Conservation (phyloP, 2,113 vertebrate genomes). For the Larimichthys polyactis region DNA sequence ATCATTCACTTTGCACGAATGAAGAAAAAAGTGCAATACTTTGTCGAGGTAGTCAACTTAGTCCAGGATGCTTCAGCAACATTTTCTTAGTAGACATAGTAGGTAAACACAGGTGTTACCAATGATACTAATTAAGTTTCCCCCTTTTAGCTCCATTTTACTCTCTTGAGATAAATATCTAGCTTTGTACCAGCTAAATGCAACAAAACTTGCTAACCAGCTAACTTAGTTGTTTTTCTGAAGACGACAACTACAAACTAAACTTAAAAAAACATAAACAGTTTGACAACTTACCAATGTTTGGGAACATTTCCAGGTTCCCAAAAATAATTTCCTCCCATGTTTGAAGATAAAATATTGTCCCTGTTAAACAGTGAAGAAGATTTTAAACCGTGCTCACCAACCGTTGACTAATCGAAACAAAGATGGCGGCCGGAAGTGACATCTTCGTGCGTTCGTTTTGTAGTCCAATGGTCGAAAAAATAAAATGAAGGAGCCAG, state of each 20-base stretch:
- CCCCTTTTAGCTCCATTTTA: too few relatives aligned
- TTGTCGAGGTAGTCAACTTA: too few relatives aligned
- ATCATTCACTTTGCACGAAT: too few relatives aligned
- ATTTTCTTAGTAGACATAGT: too few relatives aligned
- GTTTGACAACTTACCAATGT: constrained; percentile 2
- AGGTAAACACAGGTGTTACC: too few relatives aligned
- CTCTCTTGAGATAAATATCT: too few relatives aligned
- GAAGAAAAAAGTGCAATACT: too few relatives aligned
- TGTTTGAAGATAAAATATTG: not conserved
- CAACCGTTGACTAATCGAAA: not conserved
- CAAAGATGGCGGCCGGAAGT: constrained; percentile 42
- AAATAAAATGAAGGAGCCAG: not conserved
- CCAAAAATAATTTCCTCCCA: not conserved
- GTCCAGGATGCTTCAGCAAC: too few relatives aligned
- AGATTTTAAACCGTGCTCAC: not conserved
- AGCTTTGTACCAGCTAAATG: too few relatives aligned
- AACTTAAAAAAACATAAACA: not conserved
- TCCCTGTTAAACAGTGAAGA: not conserved
- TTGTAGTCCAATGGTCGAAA: not conserved
- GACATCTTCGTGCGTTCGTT: not conserved
- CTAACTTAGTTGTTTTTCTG: not conserved
- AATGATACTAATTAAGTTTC: too few relatives aligned
- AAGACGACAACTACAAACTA: not conserved
- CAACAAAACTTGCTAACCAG: too few relatives aligned
- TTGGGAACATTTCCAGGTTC: not conserved